Evolutionary conservation across 2,797 vertebrate species (phyloP).

Genomic region (Gambelia wislizenii): DNA sequence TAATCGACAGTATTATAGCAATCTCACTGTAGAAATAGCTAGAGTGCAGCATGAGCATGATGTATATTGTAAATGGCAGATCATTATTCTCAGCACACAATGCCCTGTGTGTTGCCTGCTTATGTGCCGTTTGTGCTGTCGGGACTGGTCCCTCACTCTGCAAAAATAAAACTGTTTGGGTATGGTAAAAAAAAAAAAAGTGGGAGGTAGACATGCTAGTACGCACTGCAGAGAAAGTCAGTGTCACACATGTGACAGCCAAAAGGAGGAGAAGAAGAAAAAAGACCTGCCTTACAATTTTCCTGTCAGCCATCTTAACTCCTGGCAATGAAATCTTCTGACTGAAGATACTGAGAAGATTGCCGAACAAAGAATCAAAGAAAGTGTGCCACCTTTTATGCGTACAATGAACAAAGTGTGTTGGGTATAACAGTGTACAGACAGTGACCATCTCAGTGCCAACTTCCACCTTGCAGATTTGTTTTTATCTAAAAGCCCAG

Average conservation of each 20-base stretch:
- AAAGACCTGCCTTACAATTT: conserved; percentile 28
- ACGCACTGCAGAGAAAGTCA: conserved; percentile 68
- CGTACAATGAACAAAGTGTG: background rate
- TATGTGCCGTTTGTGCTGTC: conserved; percentile 12
- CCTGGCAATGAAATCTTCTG: conserved; percentile 33
- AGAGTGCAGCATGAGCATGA: conserved; percentile 9
- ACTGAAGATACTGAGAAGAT: background rate
- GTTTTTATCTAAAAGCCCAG: background rate
- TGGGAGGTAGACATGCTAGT: conserved; percentile 27
- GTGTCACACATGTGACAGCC: conserved; percentile 48
- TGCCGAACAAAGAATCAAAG: background rate
- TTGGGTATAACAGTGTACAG: background rate
- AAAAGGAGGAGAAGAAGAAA: conserved; percentile 37
- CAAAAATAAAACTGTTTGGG: background rate
- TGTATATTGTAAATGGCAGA: background rate
- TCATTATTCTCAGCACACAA: background rate
- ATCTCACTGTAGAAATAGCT: conserved; percentile 33
- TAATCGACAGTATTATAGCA: rapidly evolving
- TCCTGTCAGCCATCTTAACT: conserved; percentile 69
- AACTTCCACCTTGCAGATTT: background rate
- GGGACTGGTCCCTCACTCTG: background rate
- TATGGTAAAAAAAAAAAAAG: conserved; percentile 28
- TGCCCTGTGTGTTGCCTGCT: conserved; percentile 1
- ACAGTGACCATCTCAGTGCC: background rate
- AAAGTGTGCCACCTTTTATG: background rate